Evolutionary conservation across 2,888 invertebrate species (phyloP).

Genomic region (Luffia ferchaultella): DNA sequence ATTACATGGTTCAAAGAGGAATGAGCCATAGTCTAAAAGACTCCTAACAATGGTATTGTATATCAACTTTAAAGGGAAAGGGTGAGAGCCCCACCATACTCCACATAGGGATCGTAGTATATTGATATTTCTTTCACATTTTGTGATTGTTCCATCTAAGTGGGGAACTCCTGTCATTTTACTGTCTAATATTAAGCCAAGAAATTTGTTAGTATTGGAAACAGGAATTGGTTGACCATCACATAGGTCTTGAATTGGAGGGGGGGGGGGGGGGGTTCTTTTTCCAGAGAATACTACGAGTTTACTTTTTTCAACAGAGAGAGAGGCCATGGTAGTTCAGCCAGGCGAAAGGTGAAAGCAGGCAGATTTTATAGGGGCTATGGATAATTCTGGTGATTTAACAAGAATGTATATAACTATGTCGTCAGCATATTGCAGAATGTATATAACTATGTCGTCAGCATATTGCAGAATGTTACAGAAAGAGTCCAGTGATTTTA

Average conservation of each 20-base stretch:
- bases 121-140: conserved; percentile 15
- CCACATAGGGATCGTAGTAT: conserved; percentile 12
- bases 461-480: too few species aligned
- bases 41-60: not conserved
- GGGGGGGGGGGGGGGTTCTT: conserved; percentile 4
- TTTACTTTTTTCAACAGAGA: conserved; percentile 12
- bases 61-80: not conserved
- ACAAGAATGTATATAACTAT: too few species aligned
- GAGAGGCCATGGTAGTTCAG: conserved; percentile 11
- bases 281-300: conserved; percentile 12
- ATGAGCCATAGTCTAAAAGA: not conserved
- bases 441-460: too few species aligned
- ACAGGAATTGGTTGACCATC: not conserved
- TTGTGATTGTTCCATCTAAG: conserved; percentile 7
- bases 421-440: too few species aligned
- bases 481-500: too few species aligned
- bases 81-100: conserved; percentile 4
- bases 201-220: conserved; percentile 10
- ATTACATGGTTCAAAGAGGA: not conserved
- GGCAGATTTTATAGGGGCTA: too few species aligned
- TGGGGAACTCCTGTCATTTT: conserved; percentile 11
- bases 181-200: conserved; percentile 14
- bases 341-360: conserved; percentile 1
- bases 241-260: not conserved
- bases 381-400: too few species aligned